A percentile compares a stretch with the other conserved stretches of the same genome.
Evolutionary conservation across 2,113 vertebrate species (phyloP).

Genomic region (Ivindomyrus marchei): DNA sequence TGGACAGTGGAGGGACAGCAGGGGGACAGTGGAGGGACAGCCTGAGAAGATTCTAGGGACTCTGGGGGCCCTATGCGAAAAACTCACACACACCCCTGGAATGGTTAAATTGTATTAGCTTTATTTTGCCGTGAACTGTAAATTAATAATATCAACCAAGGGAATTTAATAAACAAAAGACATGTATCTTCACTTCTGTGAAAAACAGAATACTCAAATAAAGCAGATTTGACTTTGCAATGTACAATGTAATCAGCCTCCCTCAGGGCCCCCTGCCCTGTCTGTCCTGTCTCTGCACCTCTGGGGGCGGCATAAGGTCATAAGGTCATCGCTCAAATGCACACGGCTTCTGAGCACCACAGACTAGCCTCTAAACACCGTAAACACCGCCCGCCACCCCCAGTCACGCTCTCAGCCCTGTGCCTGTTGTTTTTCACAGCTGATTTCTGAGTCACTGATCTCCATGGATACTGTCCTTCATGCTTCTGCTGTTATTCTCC

Average conservation of each 20-base stretch:
- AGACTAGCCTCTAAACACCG: neutral
- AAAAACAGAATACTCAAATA: neutral
- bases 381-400: neutral
- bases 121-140: no score
- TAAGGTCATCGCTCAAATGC: neutral
- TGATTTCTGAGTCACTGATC: slow-evolving; percentile 34
- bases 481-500: neutral
- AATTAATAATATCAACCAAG: no score
- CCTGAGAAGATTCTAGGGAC: neutral
- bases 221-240: neutral
- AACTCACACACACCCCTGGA: neutral
- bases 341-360: neutral
- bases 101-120: no score
- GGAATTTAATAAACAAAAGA: neutral
- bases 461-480: neutral
- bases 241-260: neutral
- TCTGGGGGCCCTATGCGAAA: neutral
- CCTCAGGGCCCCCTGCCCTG: no score
- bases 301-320: neutral
- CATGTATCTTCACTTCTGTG: neutral
- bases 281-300: neutral
- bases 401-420: neutral
- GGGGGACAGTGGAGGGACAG: neutral
- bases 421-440: slow-evolving; percentile 13
- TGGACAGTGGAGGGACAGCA: neutral